A percentile compares a stretch with the other conserved stretches of the same genome.
Conservation (phyloP, 2,888 invertebrate species). For the Cephus rjabovi region DNA sequence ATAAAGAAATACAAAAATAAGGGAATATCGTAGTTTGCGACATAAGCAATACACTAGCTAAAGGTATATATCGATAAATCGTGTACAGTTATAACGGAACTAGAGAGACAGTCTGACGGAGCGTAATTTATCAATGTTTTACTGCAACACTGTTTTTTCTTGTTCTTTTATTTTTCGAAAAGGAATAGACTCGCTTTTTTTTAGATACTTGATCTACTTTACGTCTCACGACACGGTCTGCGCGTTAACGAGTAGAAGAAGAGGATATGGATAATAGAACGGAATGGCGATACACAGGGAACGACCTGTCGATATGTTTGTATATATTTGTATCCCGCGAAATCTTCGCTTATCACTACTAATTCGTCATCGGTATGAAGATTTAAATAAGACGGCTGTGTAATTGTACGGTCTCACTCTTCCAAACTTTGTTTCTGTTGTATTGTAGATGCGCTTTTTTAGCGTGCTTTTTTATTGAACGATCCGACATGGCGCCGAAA, state of each 20-base stretch:
- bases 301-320: conserved; percentile 10
- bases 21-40: background rate
- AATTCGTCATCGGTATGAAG: conserved; percentile 46
- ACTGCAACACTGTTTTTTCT: background rate
- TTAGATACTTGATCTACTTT: background rate
- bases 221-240: conserved; percentile 5
- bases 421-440: conserved; percentile 35
- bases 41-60: background rate
- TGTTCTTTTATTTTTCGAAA: background rate
- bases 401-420: conserved; percentile 48
- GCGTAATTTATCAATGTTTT: background rate
- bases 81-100: background rate
- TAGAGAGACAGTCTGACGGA: background rate
- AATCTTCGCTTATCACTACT: conserved; percentile 26
- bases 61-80: background rate
- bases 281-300: background rate
- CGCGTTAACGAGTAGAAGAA: background rate
- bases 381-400: conserved; percentile 48
- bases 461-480: background rate
- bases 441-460: background rate
- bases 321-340: conserved; percentile 18
- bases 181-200: no score
- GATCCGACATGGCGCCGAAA: background rate
- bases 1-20: background rate
- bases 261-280: background rate